phyloP scores from a whole-genome alignment of 2,113 vertebrate genomes.

The Nycticryphes semicollaris region DNA sequence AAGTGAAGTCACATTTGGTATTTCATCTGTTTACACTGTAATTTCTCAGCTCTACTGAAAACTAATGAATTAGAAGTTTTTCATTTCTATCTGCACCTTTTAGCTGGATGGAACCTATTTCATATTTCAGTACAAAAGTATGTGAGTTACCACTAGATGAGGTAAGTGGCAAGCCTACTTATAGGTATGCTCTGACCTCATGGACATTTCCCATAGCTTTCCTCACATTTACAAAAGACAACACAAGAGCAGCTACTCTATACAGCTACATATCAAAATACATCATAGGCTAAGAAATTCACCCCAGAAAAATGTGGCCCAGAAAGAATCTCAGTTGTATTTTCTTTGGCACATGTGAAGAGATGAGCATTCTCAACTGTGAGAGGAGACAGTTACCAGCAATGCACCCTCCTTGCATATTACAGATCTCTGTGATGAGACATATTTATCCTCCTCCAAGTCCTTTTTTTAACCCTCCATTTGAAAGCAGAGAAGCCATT shows the following conservation, averaged over 20 bases:
- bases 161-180: not conserved
- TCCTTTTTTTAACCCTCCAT: not conserved
- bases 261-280: not conserved
- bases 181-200: not conserved
- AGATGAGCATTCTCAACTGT: not conserved
- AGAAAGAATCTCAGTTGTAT: not conserved
- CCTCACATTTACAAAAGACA: not conserved
- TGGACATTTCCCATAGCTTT: not conserved
- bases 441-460: not conserved
- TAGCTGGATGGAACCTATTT: constrained; percentile 22
- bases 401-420: not conserved
- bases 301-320: not conserved
- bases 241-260: not conserved
- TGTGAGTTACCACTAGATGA: not conserved
- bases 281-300: not conserved
- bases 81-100: constrained; percentile 39
- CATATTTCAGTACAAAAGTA: constrained; percentile 3
- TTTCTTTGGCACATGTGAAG: not conserved
- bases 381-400: not conserved
- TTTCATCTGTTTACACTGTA: constrained; percentile 66
- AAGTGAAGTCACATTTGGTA: constrained; percentile 47
- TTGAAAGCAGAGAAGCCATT: not conserved
- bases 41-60: constrained; percentile 29
- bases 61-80: constrained; percentile 35
- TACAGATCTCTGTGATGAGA: not conserved